A percentile compares a stretch with the other conserved stretches of the same genome.
phyloP scores from a whole-genome alignment of 2,797 vertebrate species.

The Pteronotus mesoamericanus region DNA sequence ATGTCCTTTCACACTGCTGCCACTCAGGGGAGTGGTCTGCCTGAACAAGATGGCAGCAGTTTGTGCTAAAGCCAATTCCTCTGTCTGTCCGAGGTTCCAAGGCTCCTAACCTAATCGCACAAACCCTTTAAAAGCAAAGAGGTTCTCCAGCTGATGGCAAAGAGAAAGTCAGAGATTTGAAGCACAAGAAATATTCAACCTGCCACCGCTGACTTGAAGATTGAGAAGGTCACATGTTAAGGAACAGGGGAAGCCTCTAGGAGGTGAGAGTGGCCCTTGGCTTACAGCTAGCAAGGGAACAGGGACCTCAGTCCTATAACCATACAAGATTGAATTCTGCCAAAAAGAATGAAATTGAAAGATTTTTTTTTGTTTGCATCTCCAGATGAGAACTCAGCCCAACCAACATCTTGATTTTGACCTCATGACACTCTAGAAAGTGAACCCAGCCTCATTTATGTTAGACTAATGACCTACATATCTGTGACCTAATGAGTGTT shows the following conservation, averaged over 20 bases:
- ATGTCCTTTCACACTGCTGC: too few relatives aligned
- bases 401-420: background rate
- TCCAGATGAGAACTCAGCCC: background rate
- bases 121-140: background rate
- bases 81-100: too few relatives aligned
- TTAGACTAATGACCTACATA: background rate
- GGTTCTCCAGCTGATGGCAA: background rate
- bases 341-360: background rate
- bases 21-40: too few relatives aligned
- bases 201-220: background rate
- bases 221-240: background rate
- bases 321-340: background rate
- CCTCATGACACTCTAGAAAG: background rate
- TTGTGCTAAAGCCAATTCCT: too few relatives aligned
- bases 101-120: background rate
- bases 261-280: background rate
- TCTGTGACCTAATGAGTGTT: background rate
- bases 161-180: background rate
- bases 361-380: background rate
- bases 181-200: background rate
- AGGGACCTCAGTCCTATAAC: background rate
- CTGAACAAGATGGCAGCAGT: too few relatives aligned
- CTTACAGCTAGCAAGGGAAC: background rate
- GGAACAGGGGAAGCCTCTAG: background rate
- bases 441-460: background rate